A percentile compares a stretch with the other conserved stretches of the same genome.
phyloP scores from a whole-genome alignment of 1,140 invertebrate species.

The Cepaea nemoralis region DNA sequence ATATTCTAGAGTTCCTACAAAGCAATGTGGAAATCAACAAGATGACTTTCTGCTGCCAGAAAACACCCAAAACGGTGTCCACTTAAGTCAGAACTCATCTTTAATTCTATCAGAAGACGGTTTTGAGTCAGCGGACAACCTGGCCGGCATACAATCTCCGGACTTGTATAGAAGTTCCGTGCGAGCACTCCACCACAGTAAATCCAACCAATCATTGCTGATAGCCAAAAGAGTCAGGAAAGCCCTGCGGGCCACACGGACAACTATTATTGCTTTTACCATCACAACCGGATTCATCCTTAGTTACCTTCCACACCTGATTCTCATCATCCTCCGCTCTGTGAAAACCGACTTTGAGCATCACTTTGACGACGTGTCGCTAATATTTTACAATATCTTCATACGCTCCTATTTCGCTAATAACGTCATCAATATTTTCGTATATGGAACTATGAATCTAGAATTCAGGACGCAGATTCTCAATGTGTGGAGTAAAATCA shows the following conservation, averaged over 20 bases:
- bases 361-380: constrained; percentile 10
- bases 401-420: constrained; percentile 49
- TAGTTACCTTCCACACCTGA: constrained; percentile 46
- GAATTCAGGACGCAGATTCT: constrained; percentile 36
- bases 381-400: constrained; percentile 47
- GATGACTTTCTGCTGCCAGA: background rate
- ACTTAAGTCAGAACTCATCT: background rate
- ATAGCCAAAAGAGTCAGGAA: constrained; percentile 31
- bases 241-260: constrained; percentile 29
- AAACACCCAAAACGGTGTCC: background rate
- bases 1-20: background rate
- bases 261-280: constrained; percentile 43
- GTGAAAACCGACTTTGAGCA: constrained; percentile 42
- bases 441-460: constrained; percentile 48
- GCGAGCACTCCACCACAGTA: background rate
- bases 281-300: constrained; percentile 47
- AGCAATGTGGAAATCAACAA: background rate
- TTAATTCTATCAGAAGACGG: background rate
- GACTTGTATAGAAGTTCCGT: background rate
- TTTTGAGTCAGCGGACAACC: background rate
- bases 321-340: constrained; percentile 29
- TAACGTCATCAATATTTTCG: constrained; percentile 44
- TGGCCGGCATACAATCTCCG: background rate
- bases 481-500: constrained; percentile 9
- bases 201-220: constrained; percentile 12